Percentiles rank a stretch among this genome's conserved stretches.
These are phyloP conservation scores for Zhuqinia jingwanae DNA, from an alignment of 2,888 invertebrate species.

Conservation along the genomic window DNA sequence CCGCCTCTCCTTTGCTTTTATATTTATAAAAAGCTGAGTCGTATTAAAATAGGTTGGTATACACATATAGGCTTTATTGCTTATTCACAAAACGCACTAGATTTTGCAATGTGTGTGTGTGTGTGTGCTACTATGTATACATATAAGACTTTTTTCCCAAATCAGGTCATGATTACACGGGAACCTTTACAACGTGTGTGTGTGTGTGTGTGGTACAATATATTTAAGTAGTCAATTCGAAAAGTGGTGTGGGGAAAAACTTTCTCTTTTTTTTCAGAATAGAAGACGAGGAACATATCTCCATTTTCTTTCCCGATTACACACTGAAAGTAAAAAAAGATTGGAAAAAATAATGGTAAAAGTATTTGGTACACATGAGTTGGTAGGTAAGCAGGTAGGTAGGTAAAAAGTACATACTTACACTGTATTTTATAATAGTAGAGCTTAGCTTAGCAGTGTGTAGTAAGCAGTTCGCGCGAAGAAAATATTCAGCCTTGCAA, in stretches of 20 bases:
- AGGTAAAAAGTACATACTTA: too few species aligned
- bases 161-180: slow-evolving; percentile 59
- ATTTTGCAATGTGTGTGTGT: background rate
- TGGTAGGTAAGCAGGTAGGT: background rate
- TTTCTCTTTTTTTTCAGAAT: slow-evolving; percentile 18
- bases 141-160: background rate
- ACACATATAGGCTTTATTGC: background rate
- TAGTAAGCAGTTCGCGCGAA: slow-evolving; percentile 41
- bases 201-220: slow-evolving; percentile 30
- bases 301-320: slow-evolving; percentile 31
- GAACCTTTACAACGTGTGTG: background rate
- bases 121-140: background rate
- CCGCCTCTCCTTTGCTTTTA: background rate
- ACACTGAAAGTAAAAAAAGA: slow-evolving; percentile 49
- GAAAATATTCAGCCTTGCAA: slow-evolving; percentile 36
- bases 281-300: background rate
- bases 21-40: too few species aligned
- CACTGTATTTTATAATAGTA: too few species aligned
- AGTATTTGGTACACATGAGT: slow-evolving; percentile 34
- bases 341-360: slow-evolving; percentile 48
- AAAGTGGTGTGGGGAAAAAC: slow-evolving; percentile 24
- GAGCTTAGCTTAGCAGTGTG: too few species aligned
- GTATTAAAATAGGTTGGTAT: background rate
- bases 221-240: slow-evolving; percentile 46
- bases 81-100: background rate